These are phyloP conservation scores for Syngnathus scovelli DNA, from an alignment of 2,113 vertebrate species.

Conservation along the genomic window DNA sequence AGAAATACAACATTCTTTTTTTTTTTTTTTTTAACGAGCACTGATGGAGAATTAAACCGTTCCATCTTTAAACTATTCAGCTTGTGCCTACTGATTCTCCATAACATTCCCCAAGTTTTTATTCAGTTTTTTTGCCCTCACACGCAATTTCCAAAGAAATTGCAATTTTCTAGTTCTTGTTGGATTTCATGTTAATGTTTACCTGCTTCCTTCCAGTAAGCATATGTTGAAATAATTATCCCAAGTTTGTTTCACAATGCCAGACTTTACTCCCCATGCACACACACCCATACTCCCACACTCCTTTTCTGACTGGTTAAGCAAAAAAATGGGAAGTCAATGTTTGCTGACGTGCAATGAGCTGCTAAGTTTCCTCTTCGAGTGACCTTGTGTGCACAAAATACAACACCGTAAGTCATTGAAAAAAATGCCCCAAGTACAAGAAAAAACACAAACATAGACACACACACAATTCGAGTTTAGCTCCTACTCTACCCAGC, in stretches of 20 bases:
- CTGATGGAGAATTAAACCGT: too few relatives aligned
- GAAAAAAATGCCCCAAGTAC: neutral
- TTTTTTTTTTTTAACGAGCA: too few relatives aligned
- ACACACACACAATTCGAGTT: neutral
- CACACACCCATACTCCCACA: neutral
- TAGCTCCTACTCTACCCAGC: neutral
- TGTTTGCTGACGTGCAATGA: conserved; percentile 57
- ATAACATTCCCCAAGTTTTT: too few relatives aligned
- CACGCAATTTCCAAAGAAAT: too few relatives aligned
- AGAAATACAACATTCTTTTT: too few relatives aligned
- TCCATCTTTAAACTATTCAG: too few relatives aligned
- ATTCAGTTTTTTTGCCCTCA: too few relatives aligned
- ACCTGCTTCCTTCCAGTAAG: neutral
- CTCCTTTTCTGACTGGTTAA: conserved; percentile 27
- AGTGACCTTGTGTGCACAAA: conserved; percentile 25
- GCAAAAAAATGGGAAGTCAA: conserved; percentile 53
- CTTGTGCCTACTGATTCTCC: too few relatives aligned
- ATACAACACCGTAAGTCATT: neutral
- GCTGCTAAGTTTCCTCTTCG: conserved; percentile 58
- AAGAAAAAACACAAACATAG: neutral
- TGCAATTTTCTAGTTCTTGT: too few relatives aligned
- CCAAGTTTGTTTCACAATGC: neutral
- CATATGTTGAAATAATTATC: neutral
- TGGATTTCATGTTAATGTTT: neutral
- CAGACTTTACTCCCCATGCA: neutral